phyloP scores from a whole-genome alignment of 37 sponge, comb jelly and placozoan genomes.

The Chondrosia reniformis region DNA sequence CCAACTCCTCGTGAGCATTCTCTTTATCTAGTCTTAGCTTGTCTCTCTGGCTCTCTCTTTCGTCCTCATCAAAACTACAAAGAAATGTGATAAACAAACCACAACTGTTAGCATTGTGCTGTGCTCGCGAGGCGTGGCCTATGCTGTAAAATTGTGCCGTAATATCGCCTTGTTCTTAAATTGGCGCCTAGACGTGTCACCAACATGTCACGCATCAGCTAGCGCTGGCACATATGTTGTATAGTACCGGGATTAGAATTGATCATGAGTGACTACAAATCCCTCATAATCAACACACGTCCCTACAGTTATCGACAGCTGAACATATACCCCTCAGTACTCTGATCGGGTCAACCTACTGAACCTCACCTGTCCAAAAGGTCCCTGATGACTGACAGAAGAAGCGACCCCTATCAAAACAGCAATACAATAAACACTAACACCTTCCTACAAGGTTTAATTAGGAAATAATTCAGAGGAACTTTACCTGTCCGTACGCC shows the following conservation, averaged over 20 bases:
- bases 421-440: not conserved
- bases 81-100: not conserved
- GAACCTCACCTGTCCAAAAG: conserved; percentile 46
- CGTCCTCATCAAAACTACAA: conserved; percentile 44
- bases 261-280: too few species aligned
- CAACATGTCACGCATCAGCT: not conserved
- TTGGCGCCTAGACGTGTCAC: not conserved
- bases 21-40: conserved; percentile 47
- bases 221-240: too few species aligned
- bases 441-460: not conserved
- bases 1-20: conserved; percentile 41
- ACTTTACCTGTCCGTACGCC: too few species aligned
- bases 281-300: too few species aligned
- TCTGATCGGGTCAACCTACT: too few species aligned
- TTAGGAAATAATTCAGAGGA: too few species aligned
- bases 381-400: conserved; percentile 59
- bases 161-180: not conserved
- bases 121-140: too few species aligned
- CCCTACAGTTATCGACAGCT: too few species aligned
- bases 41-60: conserved; percentile 38
- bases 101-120: not conserved
- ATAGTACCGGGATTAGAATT: too few species aligned
- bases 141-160: too few species aligned
- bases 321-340: too few species aligned
- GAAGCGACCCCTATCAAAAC: conserved; percentile 30